Conservation (phyloP, 2,113 vertebrate genomes). For the Esox niger region DNA sequence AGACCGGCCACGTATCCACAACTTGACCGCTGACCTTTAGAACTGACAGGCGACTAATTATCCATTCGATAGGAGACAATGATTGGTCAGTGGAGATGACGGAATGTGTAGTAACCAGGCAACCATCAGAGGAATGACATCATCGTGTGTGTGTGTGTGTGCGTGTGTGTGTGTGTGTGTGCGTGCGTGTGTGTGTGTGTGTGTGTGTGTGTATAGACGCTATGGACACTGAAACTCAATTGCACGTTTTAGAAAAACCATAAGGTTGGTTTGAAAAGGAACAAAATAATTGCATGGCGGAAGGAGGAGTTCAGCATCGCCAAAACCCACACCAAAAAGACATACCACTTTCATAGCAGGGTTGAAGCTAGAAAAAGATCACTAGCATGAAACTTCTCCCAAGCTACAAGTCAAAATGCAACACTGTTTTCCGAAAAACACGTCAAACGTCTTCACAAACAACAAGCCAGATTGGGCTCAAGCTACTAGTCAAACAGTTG, state of each 20-base stretch:
- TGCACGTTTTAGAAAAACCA: conserved; percentile 54
- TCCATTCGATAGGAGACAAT: conserved; percentile 25
- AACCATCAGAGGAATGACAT: conserved; percentile 49
- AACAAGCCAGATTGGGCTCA: conserved; percentile 33
- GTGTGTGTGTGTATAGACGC: conserved; percentile 33
- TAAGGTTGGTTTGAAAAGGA: conserved; percentile 45
- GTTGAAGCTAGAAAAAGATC: conserved; percentile 20
- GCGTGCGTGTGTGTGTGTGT: conserved; percentile 36
- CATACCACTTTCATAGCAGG: conserved; percentile 16
- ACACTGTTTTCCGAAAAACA: conserved; percentile 26
- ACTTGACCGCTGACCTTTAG: conserved; percentile 30
- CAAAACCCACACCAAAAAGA: conserved; percentile 51
- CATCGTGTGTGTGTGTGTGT: conserved; percentile 45
- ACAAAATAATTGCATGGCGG: conserved; percentile 59
- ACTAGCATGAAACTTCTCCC: conserved; percentile 45
- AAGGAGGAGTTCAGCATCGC: conserved; percentile 46
- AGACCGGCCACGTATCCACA: conserved; percentile 15
- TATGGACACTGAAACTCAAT: conserved; percentile 49
- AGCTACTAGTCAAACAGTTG: conserved; percentile 28
- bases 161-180: conserved; percentile 32
- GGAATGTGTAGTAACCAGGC: conserved; percentile 22
- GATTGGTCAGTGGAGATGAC: conserved; percentile 20
- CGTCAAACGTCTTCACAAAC: conserved; percentile 27
- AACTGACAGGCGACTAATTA: conserved; percentile 34
- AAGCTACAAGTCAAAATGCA: conserved; percentile 41